Evolutionary conservation across 2,888 invertebrate species (phyloP).

Genomic region (Hanleya hanleyi): DNA sequence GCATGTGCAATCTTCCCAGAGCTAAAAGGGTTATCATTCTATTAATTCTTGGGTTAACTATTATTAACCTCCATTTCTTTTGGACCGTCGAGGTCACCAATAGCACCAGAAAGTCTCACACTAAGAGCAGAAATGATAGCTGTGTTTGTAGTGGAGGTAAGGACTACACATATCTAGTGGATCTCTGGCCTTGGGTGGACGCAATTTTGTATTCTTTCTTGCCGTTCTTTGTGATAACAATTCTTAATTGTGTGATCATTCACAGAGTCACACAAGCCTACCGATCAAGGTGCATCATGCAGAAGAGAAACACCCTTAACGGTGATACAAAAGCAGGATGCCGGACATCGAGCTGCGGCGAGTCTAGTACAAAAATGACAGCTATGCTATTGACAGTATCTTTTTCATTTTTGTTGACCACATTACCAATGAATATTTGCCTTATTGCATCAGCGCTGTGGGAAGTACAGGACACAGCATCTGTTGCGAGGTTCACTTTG

Average conservation of each 20-base stretch:
- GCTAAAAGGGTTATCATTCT: constrained; percentile 47
- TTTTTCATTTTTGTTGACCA: constrained; percentile 67
- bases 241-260: constrained; percentile 54
- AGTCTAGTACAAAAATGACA: constrained; percentile 49
- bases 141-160: constrained; percentile 40
- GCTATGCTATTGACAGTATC: constrained; percentile 63
- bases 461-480: constrained; percentile 28
- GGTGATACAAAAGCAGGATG: constrained; percentile 16
- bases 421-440: constrained; percentile 63
- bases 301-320: not conserved
- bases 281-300: constrained; percentile 5
- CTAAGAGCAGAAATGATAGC: constrained; percentile 6
- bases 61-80: constrained; percentile 55
- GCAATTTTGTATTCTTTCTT: constrained; percentile 65
- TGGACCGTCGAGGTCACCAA: constrained; percentile 46
- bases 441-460: constrained; percentile 42
- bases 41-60: constrained; percentile 38
- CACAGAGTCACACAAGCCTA: constrained; percentile 32
- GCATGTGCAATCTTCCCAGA: constrained; percentile 48
- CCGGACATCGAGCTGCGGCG: constrained; percentile 21
- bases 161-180: constrained; percentile 42
- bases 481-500: constrained; percentile 43
- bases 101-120: not conserved
- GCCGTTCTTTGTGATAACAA: constrained; percentile 62
- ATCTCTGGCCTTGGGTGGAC: constrained; percentile 69